Percentiles rank a stretch among this genome's conserved stretches.
Conservation (phyloP, 2,113 vertebrate species). For the Geococcyx californianus region DNA sequence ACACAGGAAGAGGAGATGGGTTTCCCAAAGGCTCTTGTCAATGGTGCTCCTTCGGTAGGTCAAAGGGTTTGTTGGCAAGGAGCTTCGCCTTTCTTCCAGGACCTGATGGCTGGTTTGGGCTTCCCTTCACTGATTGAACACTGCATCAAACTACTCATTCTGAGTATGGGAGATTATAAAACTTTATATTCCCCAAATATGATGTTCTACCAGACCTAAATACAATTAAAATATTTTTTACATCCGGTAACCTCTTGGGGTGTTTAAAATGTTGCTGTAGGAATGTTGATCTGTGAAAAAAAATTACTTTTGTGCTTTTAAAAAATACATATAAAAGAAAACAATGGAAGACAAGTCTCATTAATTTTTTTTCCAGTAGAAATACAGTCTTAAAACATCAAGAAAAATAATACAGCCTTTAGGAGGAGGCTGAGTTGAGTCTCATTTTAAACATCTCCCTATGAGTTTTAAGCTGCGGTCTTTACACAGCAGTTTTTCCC, state of each 20-base stretch:
- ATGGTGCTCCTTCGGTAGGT: neutral
- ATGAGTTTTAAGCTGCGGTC: neutral
- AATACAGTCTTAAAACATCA: neutral
- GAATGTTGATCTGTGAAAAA: neutral
- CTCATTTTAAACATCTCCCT: neutral
- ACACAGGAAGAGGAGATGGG: neutral
- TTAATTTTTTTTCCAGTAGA: neutral
- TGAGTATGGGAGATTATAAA: neutral
- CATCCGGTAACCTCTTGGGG: neutral
- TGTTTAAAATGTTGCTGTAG: neutral
- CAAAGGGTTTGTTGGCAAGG: accelerated
- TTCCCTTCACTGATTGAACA: neutral
- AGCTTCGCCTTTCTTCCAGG: neutral
- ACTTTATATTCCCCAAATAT: neutral
- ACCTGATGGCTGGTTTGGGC: neutral
- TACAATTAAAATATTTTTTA: neutral
- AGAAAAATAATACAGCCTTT: neutral
- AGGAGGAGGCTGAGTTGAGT: neutral
- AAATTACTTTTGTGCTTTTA: no score
- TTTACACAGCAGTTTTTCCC: accelerated
- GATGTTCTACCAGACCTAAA: neutral
- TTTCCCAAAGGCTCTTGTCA: neutral
- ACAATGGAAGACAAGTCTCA: neutral
- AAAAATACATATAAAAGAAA: no score
- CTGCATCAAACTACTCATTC: neutral